Evolutionary conservation across 2,888 invertebrate genomes (phyloP).

Genomic region (Scaptomyza parva): DNA sequence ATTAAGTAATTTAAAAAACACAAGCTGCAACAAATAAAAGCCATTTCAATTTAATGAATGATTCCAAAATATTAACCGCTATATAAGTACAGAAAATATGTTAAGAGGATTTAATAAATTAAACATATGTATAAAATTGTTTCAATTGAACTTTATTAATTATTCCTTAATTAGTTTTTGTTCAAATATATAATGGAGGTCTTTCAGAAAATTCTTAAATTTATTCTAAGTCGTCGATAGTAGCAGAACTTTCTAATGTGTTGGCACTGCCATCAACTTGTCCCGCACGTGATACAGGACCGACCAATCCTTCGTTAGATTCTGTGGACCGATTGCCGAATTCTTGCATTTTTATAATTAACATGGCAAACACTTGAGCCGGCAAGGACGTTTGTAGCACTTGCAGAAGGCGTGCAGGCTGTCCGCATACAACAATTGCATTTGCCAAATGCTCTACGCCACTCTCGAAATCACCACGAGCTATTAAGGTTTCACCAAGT

Average conservation of each 20-base stretch:
- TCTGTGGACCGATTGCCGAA: conserved; percentile 82
- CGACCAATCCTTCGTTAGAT: conserved; percentile 73
- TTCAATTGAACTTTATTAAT: conserved; percentile 49
- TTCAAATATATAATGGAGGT: conserved; percentile 51
- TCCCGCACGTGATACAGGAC: conserved; percentile 58
- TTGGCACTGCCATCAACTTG: conserved; percentile 65
- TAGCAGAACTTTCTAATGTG: conserved; percentile 67
- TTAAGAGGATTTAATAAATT: no score
- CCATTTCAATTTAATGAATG: no score
- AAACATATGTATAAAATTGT: no score
- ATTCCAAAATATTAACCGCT: no score
- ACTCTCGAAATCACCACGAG: conserved; percentile 93
- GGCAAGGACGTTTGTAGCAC: conserved; percentile 96
- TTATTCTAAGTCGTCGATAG: conserved; percentile 84
- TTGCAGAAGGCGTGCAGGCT: conserved; percentile 86
- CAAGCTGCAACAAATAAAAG: no score
- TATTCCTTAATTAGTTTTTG: conserved; percentile 61
- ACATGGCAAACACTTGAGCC: conserved; percentile 95
- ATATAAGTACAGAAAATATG: no score
- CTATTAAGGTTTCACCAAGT: conserved; percentile 95
- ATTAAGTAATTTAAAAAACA: no score
- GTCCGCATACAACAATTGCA: conserved; percentile 98
- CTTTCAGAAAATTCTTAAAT: conserved; percentile 21
- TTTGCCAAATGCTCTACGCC: conserved; percentile 98
- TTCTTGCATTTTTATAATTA: conserved; percentile 89